Evolutionary conservation across 2,888 invertebrate species (phyloP).

Genomic region (Beris morrisii): DNA sequence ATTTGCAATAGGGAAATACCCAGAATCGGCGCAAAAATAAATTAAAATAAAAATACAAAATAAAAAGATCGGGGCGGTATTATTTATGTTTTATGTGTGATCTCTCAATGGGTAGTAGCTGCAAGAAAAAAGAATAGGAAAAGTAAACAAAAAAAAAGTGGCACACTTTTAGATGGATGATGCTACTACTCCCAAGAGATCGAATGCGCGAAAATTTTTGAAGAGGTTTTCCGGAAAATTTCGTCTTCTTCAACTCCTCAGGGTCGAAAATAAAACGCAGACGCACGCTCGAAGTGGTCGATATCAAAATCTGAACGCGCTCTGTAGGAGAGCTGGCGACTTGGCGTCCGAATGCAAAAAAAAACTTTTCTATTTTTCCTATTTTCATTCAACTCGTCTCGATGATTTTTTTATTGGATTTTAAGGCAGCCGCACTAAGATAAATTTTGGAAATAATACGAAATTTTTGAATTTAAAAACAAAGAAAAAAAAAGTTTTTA

Average conservation of each 20-base stretch:
- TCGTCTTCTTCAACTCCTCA: background rate
- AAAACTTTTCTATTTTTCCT: too few species aligned
- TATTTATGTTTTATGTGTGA: constrained; percentile 9
- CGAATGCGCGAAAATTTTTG: background rate
- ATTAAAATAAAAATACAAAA: constrained; percentile 5
- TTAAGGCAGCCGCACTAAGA: too few species aligned
- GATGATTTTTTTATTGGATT: too few species aligned
- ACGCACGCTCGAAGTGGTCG: background rate
- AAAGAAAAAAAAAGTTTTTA: too few species aligned
- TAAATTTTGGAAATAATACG: too few species aligned
- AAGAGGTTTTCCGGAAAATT: background rate
- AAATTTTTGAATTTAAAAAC: too few species aligned
- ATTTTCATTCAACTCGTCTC: too few species aligned
- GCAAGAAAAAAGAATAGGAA: constrained; percentile 5
- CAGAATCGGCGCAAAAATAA: constrained; percentile 15
- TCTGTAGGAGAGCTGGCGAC: too few species aligned
- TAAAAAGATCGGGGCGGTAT: constrained; percentile 3
- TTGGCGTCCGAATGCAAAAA: too few species aligned
- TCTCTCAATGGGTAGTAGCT: constrained; percentile 1
- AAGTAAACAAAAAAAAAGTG: constrained; percentile 18
- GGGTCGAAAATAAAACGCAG: background rate
- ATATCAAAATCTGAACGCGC: background rate
- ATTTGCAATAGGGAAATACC: constrained; percentile 29
- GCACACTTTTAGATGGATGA: constrained; percentile 15
- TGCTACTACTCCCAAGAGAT: background rate